Base-by-base conservation (phyloP, 2,113 vertebrate genomes). In the Thamnophis sirtalis region DNA sequence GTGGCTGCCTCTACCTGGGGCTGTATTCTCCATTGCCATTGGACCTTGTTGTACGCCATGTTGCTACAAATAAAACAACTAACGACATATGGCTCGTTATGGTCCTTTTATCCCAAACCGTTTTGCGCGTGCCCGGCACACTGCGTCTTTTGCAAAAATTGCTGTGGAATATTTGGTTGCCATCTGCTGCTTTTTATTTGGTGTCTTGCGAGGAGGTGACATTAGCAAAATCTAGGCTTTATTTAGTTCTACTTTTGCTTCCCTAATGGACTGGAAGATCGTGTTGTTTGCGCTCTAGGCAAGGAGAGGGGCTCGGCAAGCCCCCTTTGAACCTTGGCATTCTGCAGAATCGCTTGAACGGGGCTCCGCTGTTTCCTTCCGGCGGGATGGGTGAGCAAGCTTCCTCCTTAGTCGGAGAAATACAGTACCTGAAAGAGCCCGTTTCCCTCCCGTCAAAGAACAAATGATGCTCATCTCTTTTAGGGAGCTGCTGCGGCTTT, bases 171-270 rank as follows among this genome's bases (percentile, higher is more conserved):
- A 96, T 97, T 98, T 96, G 95, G 96, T 97, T 96, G 87, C 97
- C 97, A 97, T 98, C 97, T 98, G 97, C 97, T 94, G 96, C 95
- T 86, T 95, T 95, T 96, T 96, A 7, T 96, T 96, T 91, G 96
- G 93, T 96, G 63, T 96, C 96, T 96, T 96, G 95, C 26, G 94
- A 97, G 96, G 95, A 91, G 97, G 96, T 96, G 96, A 95, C 96
- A 97, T 95, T 96, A 97, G 95, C 96, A 96, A 96, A 97, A 97
- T 96, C 96, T 95, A 96, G 94, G 94, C 96, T 96, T 91, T 94
- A 92, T 54, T 95, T 94, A 89, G 96, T 97, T 97, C 95, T 97
- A 92, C 95, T 96, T 95, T 94, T 95, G 96, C 96, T 96, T 97
- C 94, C 93, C 91, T 97, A 96, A 96, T 96, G 97, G 97, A 94